Evolutionary conservation across 1,140 invertebrate species (phyloP).

Genomic region (Bombus superbus): DNA sequence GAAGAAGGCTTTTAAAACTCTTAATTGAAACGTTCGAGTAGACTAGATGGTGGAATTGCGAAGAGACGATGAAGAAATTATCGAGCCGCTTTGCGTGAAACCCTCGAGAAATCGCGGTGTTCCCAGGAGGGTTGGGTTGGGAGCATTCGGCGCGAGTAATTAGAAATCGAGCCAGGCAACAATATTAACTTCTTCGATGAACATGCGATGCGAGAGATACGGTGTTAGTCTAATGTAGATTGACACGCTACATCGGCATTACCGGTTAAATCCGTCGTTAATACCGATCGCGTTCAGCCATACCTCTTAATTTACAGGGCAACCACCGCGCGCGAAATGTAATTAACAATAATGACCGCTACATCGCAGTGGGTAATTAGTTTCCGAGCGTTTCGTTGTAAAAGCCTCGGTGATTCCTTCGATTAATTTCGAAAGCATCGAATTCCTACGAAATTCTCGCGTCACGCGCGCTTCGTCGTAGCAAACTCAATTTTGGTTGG

Average conservation of each 20-base stretch:
- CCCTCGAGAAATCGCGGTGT: neutral
- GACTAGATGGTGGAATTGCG: neutral
- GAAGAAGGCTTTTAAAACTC: neutral
- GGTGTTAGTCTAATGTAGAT: conserved; percentile 56
- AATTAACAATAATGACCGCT: conserved; percentile 64
- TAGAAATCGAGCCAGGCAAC: conserved; percentile 47
- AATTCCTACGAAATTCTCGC: neutral
- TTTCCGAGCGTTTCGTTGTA: conserved; percentile 20
- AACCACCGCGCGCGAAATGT: conserved; percentile 47
- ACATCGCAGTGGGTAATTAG: conserved; percentile 55
- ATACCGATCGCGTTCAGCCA: conserved; percentile 45
- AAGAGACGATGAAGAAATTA: conserved; percentile 33
- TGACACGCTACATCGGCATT: conserved; percentile 59
- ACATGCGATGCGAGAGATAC: conserved; percentile 5
- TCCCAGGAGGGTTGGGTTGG: neutral
- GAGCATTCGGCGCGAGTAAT: conserved; percentile 14
- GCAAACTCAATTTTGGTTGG: neutral
- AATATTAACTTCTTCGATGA: conserved; percentile 49
- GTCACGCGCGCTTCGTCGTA: neutral
- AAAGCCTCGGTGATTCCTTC: conserved; percentile 28
- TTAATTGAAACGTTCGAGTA: conserved; percentile 8
- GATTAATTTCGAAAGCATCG: conserved; percentile 25
- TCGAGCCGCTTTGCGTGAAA: neutral
- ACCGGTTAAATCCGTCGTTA: conserved; percentile 58
- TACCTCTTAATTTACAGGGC: conserved; percentile 29